Conservation (phyloP, 2,113 vertebrate genomes). For the Brachyhypopomus gauderio region DNA sequence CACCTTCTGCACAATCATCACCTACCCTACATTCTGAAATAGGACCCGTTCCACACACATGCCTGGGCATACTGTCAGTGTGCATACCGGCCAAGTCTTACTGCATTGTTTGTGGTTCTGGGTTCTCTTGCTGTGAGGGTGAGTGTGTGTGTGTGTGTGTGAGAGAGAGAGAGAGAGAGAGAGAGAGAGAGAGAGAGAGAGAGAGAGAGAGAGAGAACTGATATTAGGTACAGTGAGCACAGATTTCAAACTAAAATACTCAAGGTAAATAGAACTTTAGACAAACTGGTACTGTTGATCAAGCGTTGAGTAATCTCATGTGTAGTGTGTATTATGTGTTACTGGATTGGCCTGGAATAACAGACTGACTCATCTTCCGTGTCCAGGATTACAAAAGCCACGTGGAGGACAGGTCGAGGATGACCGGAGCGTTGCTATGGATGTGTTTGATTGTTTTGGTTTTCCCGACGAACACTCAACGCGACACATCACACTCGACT, state of each 20-base stretch:
- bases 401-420: neutral
- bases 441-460: constrained; percentile 4
- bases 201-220: too few species aligned
- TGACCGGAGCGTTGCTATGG: neutral
- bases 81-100: neutral
- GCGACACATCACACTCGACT: neutral
- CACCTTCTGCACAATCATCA: too few species aligned
- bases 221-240: too few species aligned
- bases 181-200: too few species aligned
- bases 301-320: too few species aligned
- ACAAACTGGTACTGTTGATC: too few species aligned
- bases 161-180: neutral
- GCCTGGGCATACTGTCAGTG: neutral
- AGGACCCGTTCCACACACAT: neutral
- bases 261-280: too few species aligned
- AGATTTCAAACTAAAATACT: too few species aligned
- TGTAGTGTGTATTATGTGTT: neutral
- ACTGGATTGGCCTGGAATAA: neutral
- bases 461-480: constrained; percentile 15
- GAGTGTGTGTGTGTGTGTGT: neutral
- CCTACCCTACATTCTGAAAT: neutral
- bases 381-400: neutral
- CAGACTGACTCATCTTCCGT: neutral
- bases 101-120: neutral
- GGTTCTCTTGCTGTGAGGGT: neutral